A percentile compares a stretch with the other conserved stretches of the same genome.
Conservation (phyloP, 1,140 invertebrate species). For the Euglossa dilemma region DNA sequence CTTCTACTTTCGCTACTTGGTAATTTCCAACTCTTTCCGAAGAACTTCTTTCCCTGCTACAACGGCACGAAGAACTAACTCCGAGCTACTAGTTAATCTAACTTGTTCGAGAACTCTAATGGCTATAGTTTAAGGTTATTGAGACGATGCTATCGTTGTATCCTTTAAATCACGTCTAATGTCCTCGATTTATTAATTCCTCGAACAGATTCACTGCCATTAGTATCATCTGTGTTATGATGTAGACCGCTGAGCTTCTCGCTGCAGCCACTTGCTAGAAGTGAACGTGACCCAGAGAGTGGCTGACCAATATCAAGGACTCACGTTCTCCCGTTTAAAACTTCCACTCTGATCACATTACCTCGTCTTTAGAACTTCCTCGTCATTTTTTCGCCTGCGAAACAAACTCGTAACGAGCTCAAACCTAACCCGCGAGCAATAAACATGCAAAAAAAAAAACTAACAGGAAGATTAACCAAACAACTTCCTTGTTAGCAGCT, state of each 20-base stretch:
- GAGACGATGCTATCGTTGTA: not conserved
- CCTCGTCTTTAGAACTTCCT: not conserved
- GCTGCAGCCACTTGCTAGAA: slow-evolving; percentile 56
- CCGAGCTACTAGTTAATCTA: not conserved
- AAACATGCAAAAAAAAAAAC: not conserved
- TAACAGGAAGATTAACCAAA: too few species aligned
- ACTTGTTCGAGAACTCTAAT: not conserved
- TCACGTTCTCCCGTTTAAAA: slow-evolving; percentile 88
- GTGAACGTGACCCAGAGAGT: slow-evolving; percentile 76
- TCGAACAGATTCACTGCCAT: slow-evolving; percentile 63
- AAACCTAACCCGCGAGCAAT: not conserved
- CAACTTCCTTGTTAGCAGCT: too few species aligned
- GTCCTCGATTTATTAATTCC: slow-evolving; percentile 57
- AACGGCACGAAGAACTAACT: not conserved
- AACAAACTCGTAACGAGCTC: too few species aligned
- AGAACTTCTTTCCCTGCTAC: not conserved
- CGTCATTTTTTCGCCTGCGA: not conserved
- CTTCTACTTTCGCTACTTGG: too few species aligned
- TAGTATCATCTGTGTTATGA: slow-evolving; percentile 72
- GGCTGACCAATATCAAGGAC: slow-evolving; percentile 90
- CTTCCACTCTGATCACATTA: slow-evolving; percentile 82
- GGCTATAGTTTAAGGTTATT: not conserved
- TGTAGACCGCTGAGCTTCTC: slow-evolving; percentile 83
- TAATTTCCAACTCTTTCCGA: too few species aligned
- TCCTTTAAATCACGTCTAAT: not conserved